phyloP scores from a whole-genome alignment of 1,140 invertebrate species.

The Heliothis virescens region DNA sequence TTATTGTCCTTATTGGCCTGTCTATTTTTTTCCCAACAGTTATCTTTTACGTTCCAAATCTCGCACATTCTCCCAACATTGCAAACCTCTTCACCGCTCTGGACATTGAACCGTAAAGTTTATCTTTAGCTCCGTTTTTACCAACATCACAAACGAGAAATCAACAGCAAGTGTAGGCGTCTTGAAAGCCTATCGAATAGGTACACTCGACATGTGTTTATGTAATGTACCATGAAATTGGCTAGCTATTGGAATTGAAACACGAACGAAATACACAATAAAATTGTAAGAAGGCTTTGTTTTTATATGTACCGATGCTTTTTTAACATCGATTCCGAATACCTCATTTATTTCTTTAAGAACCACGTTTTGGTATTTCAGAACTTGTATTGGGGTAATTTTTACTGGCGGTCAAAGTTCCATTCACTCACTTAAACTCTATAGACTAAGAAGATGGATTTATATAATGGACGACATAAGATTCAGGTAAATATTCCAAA shows the following conservation, averaged over 20 bases:
- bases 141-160: constrained; percentile 32
- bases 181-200: constrained; percentile 28
- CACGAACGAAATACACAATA: constrained; percentile 46
- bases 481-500: no score
- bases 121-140: background rate
- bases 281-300: constrained; percentile 41
- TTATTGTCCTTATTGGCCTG: no score
- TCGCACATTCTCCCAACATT: no score
- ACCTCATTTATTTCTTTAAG: constrained; percentile 22
- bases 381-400: background rate
- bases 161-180: constrained; percentile 24
- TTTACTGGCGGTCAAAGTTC: no score
- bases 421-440: no score
- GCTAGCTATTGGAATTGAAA: constrained; percentile 50
- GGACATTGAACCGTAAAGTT: no score
- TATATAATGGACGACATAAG: no score
- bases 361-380: constrained; percentile 13
- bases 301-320: constrained; percentile 24
- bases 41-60: no score
- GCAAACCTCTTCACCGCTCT: no score
- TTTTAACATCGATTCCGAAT: background rate
- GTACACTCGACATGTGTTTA: constrained; percentile 44
- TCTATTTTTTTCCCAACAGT: no score
- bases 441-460: no score
- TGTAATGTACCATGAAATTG: constrained; percentile 51